Base-by-base conservation (phyloP, 1,140 invertebrate genomes). In the Bombus soroeensis region DNA sequence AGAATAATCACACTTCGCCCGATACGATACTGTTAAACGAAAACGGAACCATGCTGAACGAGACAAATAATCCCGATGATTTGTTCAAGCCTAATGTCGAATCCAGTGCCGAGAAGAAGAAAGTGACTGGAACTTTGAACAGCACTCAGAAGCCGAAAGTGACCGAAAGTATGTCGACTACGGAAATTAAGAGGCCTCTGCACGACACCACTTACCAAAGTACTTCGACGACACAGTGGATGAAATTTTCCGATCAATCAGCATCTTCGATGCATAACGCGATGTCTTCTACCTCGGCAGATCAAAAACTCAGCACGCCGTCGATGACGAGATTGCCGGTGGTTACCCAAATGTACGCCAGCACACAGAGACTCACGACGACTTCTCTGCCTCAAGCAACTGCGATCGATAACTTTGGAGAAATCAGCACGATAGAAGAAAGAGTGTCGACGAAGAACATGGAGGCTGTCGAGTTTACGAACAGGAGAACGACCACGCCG, bases 11-110 rank as follows among this genome's bases (percentile, higher is more conserved):
- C 83, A 95, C 94, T 53, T 93, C 94, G 18, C 96, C 96, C 10
- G 97, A 98, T 41, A 97, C 97, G 1, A 95, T 97, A 83, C 89
- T 97, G 1, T 84, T 97, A 0, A 96, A 97, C 89, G 95, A 96
- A 89, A 97, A 97, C 84, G 97, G 97, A 32, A 95, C 96, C 1
- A 68, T 80, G 22, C 87, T 95, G 10, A 91, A 95, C 64, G 96
- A 97, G 89, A 94, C 96, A 3, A 95, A 96, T 25, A 96, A 96
- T 92, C 96, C 96, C 0, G 96, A 96, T 86, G 96, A 97, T 83
- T 95, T 94, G 1, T 95, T 95, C 43, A 93, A 90, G 68, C 94
- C 95, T 0, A 85, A 41, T 2, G 62, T 85, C 18, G 87, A 66
- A 5, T 28, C 79, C 3, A 64, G 18, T 13, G 47, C 37, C 39